A percentile compares a stretch with the other conserved stretches of the same genome.
Conservation (phyloP, 1,140 invertebrate genomes). For the Penaeus japonicus region DNA sequence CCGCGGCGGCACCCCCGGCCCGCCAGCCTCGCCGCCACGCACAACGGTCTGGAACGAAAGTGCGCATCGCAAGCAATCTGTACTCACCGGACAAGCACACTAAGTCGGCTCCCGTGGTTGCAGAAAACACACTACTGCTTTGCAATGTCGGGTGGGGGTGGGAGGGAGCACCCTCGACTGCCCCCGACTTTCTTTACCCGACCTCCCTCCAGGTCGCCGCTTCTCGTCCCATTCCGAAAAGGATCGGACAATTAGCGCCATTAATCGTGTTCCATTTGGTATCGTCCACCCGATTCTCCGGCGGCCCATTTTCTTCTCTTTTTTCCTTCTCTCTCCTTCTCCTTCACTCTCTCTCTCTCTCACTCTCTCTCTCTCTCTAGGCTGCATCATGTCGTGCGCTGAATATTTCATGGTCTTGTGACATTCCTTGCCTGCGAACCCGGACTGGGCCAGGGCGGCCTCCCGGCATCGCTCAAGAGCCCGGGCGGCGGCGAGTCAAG, state of each 20-base stretch:
- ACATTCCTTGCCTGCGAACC: neutral
- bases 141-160: neutral
- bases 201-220: too few species aligned
- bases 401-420: neutral
- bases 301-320: too few species aligned
- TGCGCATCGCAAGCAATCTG: too few species aligned
- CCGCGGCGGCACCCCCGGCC: too few species aligned
- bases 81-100: neutral
- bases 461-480: neutral
- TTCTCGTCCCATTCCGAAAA: too few species aligned
- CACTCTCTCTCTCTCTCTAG: neutral
- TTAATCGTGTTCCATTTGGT: neutral
- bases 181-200: too few species aligned
- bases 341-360: neutral
- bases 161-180: neutral
- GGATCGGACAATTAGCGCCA: neutral
- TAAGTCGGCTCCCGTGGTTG: neutral
- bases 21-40: too few species aligned
- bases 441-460: neutral
- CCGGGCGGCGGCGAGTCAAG: neutral
- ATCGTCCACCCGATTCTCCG: too few species aligned
- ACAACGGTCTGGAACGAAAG: too few species aligned
- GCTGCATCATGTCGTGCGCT: neutral
- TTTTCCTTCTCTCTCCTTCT: neutral
- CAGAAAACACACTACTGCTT: constrained; percentile 13